A percentile compares a stretch with the other conserved stretches of the same genome.
Conservation (phyloP, 2,888 invertebrate genomes). For the Pheosia gnoma region DNA sequence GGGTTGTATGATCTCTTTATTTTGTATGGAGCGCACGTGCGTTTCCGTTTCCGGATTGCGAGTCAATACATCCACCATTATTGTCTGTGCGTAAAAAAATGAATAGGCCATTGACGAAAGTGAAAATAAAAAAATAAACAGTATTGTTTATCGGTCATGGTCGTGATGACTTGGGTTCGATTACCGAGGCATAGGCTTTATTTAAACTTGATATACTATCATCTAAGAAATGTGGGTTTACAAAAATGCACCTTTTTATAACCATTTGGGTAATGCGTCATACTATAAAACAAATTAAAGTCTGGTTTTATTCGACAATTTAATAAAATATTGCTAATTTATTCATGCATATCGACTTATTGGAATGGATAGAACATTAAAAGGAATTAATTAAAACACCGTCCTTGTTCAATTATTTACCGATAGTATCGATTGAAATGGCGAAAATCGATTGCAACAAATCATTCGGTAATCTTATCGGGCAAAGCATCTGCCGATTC, state of each 20-base stretch:
- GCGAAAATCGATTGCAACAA: constrained; percentile 25
- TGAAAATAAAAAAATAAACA: not conserved
- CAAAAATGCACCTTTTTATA: not conserved
- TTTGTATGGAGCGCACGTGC: constrained; percentile 41
- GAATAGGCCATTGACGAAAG: not conserved
- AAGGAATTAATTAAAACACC: constrained; percentile 7
- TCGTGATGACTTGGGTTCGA: not conserved
- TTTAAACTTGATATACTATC: too few relatives aligned
- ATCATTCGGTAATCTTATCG: constrained; percentile 37
- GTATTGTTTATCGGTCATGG: not conserved
- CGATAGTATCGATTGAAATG: constrained; percentile 8
- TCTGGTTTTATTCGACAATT: not conserved
- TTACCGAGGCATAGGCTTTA: too few relatives aligned
- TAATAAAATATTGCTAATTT: not conserved
- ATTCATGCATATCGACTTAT: not conserved
- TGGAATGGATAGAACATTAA: constrained; percentile 6
- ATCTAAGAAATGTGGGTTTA: too few relatives aligned
- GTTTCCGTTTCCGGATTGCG: constrained; percentile 41
- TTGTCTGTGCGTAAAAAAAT: constrained; percentile 16
- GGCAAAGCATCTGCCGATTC: constrained; percentile 30
- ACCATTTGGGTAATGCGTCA: not conserved
- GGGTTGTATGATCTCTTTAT: constrained; percentile 24
- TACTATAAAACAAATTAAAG: not conserved
- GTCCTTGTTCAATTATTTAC: constrained; percentile 6
- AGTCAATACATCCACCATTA: constrained; percentile 32